Percentiles rank a stretch among this genome's conserved stretches.
phyloP scores from a whole-genome alignment of 2,888 invertebrate species.

The Drosophila silvestris region DNA sequence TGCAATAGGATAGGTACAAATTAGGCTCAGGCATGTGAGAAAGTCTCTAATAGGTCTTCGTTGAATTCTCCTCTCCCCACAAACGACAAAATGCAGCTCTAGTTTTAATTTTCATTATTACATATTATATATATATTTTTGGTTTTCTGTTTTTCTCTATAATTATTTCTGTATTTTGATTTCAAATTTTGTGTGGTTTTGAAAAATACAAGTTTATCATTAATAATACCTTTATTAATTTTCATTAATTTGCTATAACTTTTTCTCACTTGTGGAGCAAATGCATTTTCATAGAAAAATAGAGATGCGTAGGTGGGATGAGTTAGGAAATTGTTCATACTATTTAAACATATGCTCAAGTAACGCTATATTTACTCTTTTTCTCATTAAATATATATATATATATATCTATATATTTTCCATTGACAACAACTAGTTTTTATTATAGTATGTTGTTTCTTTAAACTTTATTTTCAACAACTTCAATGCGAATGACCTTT shows the following conservation, averaged over 20 bases:
- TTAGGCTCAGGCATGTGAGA: slow-evolving; percentile 80
- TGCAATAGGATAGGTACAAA: slow-evolving; percentile 83
- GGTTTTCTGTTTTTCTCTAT: slow-evolving; percentile 25
- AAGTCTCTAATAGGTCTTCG: slow-evolving; percentile 71
- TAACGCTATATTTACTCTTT: slow-evolving; percentile 50
- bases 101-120: slow-evolving; percentile 43
- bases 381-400: slow-evolving; percentile 9
- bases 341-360: slow-evolving; percentile 53
- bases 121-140: slow-evolving; percentile 14
- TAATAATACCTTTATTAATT: slow-evolving; percentile 30
- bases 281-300: slow-evolving; percentile 84
- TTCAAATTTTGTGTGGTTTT: slow-evolving; percentile 38
- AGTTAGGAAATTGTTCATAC: slow-evolving; percentile 83
- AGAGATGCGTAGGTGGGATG: slow-evolving; percentile 84
- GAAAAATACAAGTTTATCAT: slow-evolving; percentile 55
- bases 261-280: slow-evolving; percentile 65
- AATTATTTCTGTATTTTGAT: slow-evolving; percentile 54
- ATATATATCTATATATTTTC: slow-evolving; percentile 1
- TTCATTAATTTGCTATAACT: slow-evolving; percentile 41
- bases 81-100: slow-evolving; percentile 67
- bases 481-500: slow-evolving; percentile 41
- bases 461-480: slow-evolving; percentile 40
- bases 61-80: slow-evolving; percentile 37
- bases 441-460: slow-evolving; percentile 21
- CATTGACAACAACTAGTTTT: slow-evolving; percentile 57